Base-by-base conservation (phyloP, 1,140 invertebrate genomes). In the Nasonia giraulti region DNA sequence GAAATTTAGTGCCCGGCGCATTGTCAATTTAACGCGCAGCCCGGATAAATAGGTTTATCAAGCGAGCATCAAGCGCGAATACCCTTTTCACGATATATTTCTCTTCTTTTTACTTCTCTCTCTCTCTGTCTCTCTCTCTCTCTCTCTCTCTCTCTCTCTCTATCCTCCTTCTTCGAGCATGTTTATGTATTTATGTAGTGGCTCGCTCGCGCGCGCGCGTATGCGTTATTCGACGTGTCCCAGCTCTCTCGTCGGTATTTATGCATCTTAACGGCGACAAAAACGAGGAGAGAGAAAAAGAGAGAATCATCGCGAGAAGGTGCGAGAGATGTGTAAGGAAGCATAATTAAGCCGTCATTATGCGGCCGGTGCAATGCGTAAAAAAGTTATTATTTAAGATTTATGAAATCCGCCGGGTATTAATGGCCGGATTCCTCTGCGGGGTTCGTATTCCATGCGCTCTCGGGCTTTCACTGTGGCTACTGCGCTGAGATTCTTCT, bases 121-220 rank as follows among this genome's bases (percentile, higher is more conserved):
- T 69, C 71, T 33, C 76, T 47, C 20, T 37, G n/a, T n/a, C n/a
- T n/a, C n/a, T n/a, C n/a, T n/a, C n/a, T n/a, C n/a, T n/a, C n/a
- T n/a, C n/a, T n/a, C n/a, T n/a, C n/a, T n/a, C n/a, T n/a, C n/a
- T n/a, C n/a, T n/a, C n/a, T n/a, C 55, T 31, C 73, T 40, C 31
- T 27, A 55, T 79, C 40, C 50, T 71, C 76, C 82, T 40, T 80
- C 76, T 80, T 78, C 74, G 75, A 74, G 40, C 85, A 78, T 81
- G 91, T 91, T 90, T 89, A 91, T 91, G 89, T 88, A 87, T 90
- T 90, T 89, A 87, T 88, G 87, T 89, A 90, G 90, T 90, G 27
- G 27, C 27, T 27, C 27, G 27, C 27, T 27, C 89, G 87, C 88
- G 87, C 86, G 86, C 88, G 87, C 88, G 84, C 86, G 82, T 71